Evolutionary conservation across 2,113 vertebrate species (phyloP).

Genomic region (Alexandromys fortis): DNA sequence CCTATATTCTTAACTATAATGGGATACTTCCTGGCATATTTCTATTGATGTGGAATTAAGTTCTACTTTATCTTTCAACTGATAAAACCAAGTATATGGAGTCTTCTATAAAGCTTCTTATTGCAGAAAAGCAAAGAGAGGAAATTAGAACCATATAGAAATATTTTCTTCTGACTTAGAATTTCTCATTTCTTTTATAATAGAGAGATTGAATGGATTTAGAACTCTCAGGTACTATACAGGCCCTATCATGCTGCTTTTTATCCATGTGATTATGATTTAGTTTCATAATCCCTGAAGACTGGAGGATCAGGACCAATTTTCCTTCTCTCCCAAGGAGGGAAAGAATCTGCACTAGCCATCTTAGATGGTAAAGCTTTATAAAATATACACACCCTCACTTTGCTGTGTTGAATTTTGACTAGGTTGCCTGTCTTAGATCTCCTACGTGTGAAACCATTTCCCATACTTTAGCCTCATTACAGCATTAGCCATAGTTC

Average conservation of each 20-base stretch:
- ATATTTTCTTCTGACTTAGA: constrained; percentile 41
- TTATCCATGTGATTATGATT: background rate
- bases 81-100: background rate
- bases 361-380: background rate
- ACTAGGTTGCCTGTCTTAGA: background rate
- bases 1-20: background rate
- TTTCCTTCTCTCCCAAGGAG: background rate
- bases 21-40: background rate
- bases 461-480: background rate
- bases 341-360: background rate
- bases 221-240: background rate
- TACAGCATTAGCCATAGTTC: background rate
- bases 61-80: background rate
- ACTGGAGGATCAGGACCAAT: background rate
- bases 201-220: background rate
- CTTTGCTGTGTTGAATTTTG: background rate
- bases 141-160: constrained; percentile 10
- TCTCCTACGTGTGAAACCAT: background rate
- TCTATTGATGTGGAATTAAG: background rate
- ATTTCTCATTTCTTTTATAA: background rate
- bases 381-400: background rate
- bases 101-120: background rate
- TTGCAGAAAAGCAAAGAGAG: background rate
- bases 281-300: background rate
- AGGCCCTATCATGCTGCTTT: background rate